Evolutionary conservation across 1,140 invertebrate genomes (phyloP), one percentile per base, ranked within the genome.

Genomic region (Listronotus oregonensis): DNA sequence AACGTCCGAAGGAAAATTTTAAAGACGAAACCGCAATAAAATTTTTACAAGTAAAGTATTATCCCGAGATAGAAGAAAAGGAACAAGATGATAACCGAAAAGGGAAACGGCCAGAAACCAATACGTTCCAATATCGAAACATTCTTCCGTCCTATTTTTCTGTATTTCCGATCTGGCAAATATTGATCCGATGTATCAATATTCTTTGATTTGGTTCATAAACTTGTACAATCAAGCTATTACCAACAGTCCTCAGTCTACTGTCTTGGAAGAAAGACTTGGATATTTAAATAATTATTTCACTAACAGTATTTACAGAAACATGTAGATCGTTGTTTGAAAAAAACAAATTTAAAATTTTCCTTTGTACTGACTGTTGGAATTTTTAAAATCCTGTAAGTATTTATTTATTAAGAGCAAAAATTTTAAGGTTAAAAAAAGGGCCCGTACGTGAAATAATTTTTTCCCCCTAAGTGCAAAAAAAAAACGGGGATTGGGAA

Each of bases 101-200:
- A 79, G 50, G 90, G 93, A 79, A 96, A 97, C 61, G 91, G 93
- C 93, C 14, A 84, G 95, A 31, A 85, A 91, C 68, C 85, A 89
- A 27, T 98, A 97, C 73, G 86, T 90, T 61, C 91, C 93, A 0
- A 92, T 97, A 0, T 92, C 95, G 2, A 87, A 88, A 65, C 93
- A 97, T 77, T 92, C 93, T 9, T 89, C 94, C 10, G 87, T 93
- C 2, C 80, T 98, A 18, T 98, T 96, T 81, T 97, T 97, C 80
- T 96, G 93, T 67, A 94, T 97, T 66, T 90, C 91, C 5, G 93
- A 97, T 75, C 78, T 98, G 68, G 85, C 88, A 0, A 91, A 92
- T 73, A 93, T 98, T 54, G 93, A 97, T 79, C 93, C 94, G 0
- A 97, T 98, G 94, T 98, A 98, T 78, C 95, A 97, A 78, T 98